Conservation (phyloP, 2,113 vertebrate species). For the Forbesichthys papilliferus region DNA sequence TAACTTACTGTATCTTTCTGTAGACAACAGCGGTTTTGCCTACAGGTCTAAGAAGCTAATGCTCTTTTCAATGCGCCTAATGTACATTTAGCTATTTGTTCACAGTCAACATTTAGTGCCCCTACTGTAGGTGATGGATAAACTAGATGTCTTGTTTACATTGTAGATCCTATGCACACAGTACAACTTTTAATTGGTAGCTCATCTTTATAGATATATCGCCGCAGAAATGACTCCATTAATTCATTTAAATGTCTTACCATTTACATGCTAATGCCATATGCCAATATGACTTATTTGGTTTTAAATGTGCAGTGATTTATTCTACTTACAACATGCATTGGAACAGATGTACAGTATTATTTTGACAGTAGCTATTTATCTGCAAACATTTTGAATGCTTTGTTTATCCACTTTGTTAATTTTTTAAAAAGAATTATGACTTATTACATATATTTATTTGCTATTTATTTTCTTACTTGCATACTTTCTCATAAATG, state of each 20-base stretch:
- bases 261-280: slow-evolving; percentile 21
- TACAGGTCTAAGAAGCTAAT: slow-evolving; percentile 23
- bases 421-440: not conserved
- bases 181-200: slow-evolving; percentile 45
- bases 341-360: not conserved
- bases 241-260: slow-evolving; percentile 2
- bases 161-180: slow-evolving; percentile 49
- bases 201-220: slow-evolving; percentile 45
- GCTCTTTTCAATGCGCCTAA: slow-evolving; percentile 31
- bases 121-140: slow-evolving; percentile 20
- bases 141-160: slow-evolving; percentile 18
- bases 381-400: too few relatives aligned
- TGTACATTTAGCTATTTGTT: slow-evolving; percentile 14
- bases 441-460: slow-evolving; percentile 12
- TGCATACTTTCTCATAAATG: slow-evolving; percentile 19
- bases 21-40: slow-evolving; percentile 17
- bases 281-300: slow-evolving; percentile 20
- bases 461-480: not conserved
- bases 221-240: slow-evolving; percentile 2
- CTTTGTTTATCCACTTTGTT: too few relatives aligned
- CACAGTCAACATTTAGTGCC: slow-evolving; percentile 20
- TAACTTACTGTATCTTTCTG: not conserved
- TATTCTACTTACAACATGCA: slow-evolving; percentile 17
- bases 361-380: too few relatives aligned
- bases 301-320: slow-evolving; percentile 21